Conservation (phyloP, 2,888 invertebrate genomes). For the Eledona agricola region DNA sequence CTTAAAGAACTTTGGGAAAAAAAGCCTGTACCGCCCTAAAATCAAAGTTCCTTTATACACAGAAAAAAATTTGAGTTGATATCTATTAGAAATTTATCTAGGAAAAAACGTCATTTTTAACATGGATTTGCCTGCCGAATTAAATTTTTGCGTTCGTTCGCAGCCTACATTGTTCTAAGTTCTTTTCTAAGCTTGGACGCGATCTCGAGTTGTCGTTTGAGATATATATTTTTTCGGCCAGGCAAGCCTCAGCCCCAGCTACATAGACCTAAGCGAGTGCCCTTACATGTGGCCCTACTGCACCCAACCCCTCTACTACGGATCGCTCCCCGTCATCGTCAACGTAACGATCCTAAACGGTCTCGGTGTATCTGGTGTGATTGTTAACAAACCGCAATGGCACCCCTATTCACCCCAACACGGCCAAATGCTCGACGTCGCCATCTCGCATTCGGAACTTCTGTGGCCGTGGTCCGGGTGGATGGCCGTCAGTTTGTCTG, state of each 20-base stretch:
- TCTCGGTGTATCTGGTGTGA: slow-evolving; percentile 86
- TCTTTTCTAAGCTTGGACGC: neutral
- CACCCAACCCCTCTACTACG: slow-evolving; percentile 91
- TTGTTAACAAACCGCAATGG: slow-evolving; percentile 80
- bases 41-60: too few species aligned
- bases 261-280: slow-evolving; percentile 93
- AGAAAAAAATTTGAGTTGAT: too few species aligned
- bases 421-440: slow-evolving; percentile 81
- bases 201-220: too few species aligned
- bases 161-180: neutral
- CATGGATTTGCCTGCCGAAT: too few species aligned
- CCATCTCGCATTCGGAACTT: slow-evolving; percentile 79
- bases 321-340: slow-evolving; percentile 86
- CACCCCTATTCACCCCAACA: slow-evolving; percentile 85
- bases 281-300: slow-evolving; percentile 99
- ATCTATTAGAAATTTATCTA: too few species aligned
- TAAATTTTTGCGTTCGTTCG: too few species aligned
- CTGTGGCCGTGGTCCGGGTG: slow-evolving; percentile 99
- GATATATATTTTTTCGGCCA: too few species aligned
- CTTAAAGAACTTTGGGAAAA: too few species aligned
- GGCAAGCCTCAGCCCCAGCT: slow-evolving; percentile 77
- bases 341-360: slow-evolving; percentile 96
- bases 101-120: too few species aligned
- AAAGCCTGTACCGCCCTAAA: too few species aligned
- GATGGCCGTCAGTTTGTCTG: slow-evolving; percentile 82